Evolutionary conservation across 2,888 invertebrate species (phyloP), one percentile per base, ranked within the genome.

Genomic region (Hydriomena furcata): DNA sequence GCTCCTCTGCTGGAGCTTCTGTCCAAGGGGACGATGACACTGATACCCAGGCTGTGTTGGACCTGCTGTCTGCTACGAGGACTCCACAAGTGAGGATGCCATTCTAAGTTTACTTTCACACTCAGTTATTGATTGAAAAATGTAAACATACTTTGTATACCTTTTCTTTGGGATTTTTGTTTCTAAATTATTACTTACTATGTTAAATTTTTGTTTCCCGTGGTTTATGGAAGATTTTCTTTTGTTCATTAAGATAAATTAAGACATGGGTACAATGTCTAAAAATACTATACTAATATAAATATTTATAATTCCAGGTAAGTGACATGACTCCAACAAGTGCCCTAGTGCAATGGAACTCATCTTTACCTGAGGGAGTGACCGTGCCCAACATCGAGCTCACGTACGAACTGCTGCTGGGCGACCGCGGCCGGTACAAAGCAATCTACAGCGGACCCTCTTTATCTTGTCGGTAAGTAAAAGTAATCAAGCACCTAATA

Each of bases 351-450:
- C 94, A 95, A 72, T 96, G 97, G 95, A 94, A 94, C 69, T 93
- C 95, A 27, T 78, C 88, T 3, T 67, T 86, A 53, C 86, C 89
- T 1, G 93, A 80, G 84, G 92, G 85, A 36, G 81, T 87, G 41
- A 74, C 80, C 7, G 72, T 84, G 38, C 89, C 89, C 36, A 80
- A 79, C 56, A 73, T 78, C 53, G 94, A 95, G 61, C 88, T 96
- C 60, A 93, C 94, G 25, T 97, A 96, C 82, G 96, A 97, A 76
- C 94, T 97, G 55, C 91, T 96, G 57, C 91, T 97, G 57, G 95
- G 94, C 66, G 97, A 95, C 71, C 95, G 96, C 64, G 95, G 95
- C 74, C 94, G 96, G 73, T 97, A 96, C 84, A 96, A 96, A 88
- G 94, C 94, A 55, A 95, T 97, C 60, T 96, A 96, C 79, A 94